phyloP scores from a whole-genome alignment of 2,113 vertebrate species.

The Ailuropoda melanoleuca region DNA sequence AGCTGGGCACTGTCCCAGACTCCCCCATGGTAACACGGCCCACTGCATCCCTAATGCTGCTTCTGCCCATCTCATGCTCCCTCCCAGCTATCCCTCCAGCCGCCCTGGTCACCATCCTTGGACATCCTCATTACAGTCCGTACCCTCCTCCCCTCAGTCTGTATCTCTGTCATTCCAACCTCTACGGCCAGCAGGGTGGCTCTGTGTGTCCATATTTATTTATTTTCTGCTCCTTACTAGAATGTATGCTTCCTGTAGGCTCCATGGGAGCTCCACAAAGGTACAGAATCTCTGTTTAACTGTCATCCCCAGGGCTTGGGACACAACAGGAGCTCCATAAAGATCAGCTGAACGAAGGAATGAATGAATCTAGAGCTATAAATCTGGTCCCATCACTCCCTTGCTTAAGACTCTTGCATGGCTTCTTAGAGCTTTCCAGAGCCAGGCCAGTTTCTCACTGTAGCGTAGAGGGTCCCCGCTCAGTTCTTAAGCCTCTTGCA shows the following conservation, averaged over 20 bases:
- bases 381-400: not conserved
- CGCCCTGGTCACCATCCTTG: not conserved
- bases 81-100: accelerated
- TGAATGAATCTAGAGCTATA: not conserved
- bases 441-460: not conserved
- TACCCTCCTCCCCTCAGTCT: not conserved
- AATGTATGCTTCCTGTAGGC: not conserved
- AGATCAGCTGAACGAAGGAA: not conserved
- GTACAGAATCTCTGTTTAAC: not conserved
- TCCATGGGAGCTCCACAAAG: not conserved
- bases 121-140: accelerated
- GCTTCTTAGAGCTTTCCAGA: not conserved
- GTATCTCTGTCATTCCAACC: not conserved
- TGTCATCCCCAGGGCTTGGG: not conserved
- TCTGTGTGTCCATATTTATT: not conserved
- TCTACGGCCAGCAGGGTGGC: not conserved
- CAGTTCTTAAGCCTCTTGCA: not conserved
- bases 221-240: not conserved
- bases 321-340: not conserved
- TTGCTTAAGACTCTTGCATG: not conserved
- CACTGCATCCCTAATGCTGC: too few relatives aligned
- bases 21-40: accelerated
- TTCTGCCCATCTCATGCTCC: not conserved
- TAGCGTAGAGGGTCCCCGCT: not conserved
- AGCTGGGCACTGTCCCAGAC: not conserved